A percentile compares a stretch with the other conserved stretches of the same genome.
phyloP scores from a whole-genome alignment of 2,113 vertebrate species.

The Poeciliopsis prolifica region DNA sequence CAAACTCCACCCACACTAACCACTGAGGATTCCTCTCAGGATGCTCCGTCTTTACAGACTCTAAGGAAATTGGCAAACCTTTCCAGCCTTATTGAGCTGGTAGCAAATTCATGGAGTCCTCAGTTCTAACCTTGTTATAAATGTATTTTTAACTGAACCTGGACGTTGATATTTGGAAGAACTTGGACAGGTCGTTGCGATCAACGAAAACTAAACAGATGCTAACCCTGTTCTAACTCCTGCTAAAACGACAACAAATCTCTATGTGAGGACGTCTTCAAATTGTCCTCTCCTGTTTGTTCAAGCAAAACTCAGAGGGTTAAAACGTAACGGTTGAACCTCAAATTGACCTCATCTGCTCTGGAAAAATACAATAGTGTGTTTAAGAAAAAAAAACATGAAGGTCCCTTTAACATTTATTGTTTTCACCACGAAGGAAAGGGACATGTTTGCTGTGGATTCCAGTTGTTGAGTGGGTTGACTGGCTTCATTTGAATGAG shows the following conservation, averaged over 20 bases:
- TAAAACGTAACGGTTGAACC: conserved; percentile 75
- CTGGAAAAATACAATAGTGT: conserved; percentile 32
- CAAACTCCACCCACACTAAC: conserved; percentile 75
- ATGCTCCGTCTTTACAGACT: not conserved
- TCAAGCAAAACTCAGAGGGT: conserved; percentile 84
- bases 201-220: conserved; percentile 48
- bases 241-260: conserved; percentile 46
- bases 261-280: conserved; percentile 6
- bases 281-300: conserved; percentile 15
- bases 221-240: conserved; percentile 68
- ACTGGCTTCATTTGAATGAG: conserved; percentile 17
- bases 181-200: conserved; percentile 65
- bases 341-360: conserved; percentile 47
- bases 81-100: conserved; percentile 29
- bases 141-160: conserved; percentile 63
- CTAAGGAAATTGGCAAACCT: not conserved
- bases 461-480: conserved; percentile 18
- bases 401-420: conserved; percentile 85
- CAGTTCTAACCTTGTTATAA: conserved; percentile 81
- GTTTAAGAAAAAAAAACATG: conserved; percentile 12
- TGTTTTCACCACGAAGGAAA: conserved; percentile 61
- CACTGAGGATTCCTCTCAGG: conserved; percentile 71
- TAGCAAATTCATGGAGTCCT: conserved; percentile 64
- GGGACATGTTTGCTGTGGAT: conserved; percentile 30
- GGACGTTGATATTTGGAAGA: conserved; percentile 65